phyloP scores from a whole-genome alignment of 2,797 vertebrate species.

The Tauraco hartlaubi region DNA sequence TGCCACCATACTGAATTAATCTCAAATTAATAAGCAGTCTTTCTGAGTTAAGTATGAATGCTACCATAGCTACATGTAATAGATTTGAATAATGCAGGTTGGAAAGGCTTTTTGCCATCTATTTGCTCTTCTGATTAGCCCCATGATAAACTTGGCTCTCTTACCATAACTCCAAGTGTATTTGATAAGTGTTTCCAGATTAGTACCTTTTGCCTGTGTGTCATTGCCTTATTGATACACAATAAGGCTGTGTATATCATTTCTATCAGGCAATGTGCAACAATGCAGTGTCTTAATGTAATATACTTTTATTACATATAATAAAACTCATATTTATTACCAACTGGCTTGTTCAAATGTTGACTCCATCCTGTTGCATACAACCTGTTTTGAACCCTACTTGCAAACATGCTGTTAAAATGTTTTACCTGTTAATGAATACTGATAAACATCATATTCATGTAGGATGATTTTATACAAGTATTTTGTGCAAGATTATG shows the following conservation, averaged over 20 bases:
- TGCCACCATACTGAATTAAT: not conserved
- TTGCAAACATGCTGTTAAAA: not conserved
- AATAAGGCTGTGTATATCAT: not conserved
- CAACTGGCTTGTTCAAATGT: not conserved
- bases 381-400: not conserved
- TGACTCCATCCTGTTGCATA: not conserved
- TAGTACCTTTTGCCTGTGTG: not conserved
- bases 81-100: not conserved
- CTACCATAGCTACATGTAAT: not conserved
- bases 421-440: not conserved
- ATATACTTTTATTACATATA: not conserved
- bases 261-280: not conserved
- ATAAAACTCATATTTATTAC: conserved; percentile 2
- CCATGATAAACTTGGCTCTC: not conserved
- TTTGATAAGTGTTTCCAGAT: conserved; percentile 14
- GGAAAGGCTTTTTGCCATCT: not conserved
- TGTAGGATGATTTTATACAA: not conserved
- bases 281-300: not conserved
- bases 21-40: not conserved
- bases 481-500: not conserved
- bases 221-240: not conserved
- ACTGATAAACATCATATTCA: not conserved
- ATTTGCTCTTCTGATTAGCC: conserved; percentile 25
- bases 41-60: not conserved
- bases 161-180: not conserved